Evolutionary conservation across 2,113 vertebrate species (phyloP), one percentile per base, ranked within the genome.

Genomic region (Corythornis cristatus): DNA sequence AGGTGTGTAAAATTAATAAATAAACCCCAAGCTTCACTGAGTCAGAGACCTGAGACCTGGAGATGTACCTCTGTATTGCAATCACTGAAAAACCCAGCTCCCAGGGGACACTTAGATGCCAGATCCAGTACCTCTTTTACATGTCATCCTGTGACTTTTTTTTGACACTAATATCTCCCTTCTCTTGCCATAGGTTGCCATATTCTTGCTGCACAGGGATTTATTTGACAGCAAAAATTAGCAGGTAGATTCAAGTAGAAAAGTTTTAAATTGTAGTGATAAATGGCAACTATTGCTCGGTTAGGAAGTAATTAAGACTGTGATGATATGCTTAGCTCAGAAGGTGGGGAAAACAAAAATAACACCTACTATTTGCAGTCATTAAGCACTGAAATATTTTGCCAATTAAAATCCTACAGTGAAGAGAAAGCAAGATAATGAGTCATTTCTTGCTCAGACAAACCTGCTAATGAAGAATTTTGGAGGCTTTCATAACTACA

Each of bases 351-450:
- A 93, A 91, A 70, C 68, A 92, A 76, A 60, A 93, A 75, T 65
- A 75, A 83, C 31, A 83, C 53, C 67, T 65, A 48, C 61, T 45
- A 65, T 83, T 90, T 94, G 53, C 48, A 81, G 73, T 42, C 70
- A 75, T 67, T 86, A 92, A 76, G 40, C 65, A 75, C 25, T 45
- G 83, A 86, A 94, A 43, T 68, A 48, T 81, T 89, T 71, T 83
- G 40, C 73, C 92, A 96, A 88, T 95, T 96, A 95, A 90, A 94
- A 91, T 48, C 68, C 88, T 77, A 6, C 56, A 15, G 68, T 6
- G 88, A 67, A 93, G 61, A 43, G 51, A 80, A 86, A 35, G 62
- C 35, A 58, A 43, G 64, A 19, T 31, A 60, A 35, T 88, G 79
- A 92, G 26, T 95, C 88, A 83, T 19, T 68, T 67, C 68, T 64